A percentile compares a stretch with the other conserved stretches of the same genome.
phyloP scores from a whole-genome alignment of 35 echinoderm and acorn worm genomes.

The Hemicentrotus pulcherrimus region DNA sequence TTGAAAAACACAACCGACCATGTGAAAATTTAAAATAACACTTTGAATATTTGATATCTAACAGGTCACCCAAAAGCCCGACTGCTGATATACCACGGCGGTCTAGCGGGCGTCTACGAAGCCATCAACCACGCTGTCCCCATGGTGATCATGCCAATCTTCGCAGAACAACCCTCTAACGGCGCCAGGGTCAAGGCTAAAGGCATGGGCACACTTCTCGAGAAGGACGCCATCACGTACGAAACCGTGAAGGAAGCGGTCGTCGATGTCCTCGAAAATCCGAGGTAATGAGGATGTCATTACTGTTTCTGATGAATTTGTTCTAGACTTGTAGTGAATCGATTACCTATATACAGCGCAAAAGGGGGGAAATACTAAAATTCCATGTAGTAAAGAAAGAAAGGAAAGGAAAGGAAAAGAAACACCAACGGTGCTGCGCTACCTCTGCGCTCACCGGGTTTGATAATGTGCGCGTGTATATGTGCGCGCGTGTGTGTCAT shows the following conservation, averaged over 20 bases:
- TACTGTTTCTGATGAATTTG: not conserved
- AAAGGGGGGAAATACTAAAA: too few species aligned
- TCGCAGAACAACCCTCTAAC: conserved; percentile 53
- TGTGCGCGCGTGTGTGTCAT: too few species aligned
- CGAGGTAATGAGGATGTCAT: conserved; percentile 16
- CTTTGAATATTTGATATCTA: not conserved
- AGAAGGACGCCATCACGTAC: conserved; percentile 21
- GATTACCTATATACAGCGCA: too few species aligned
- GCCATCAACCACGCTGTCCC: conserved; percentile 45
- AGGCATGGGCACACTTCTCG: conserved; percentile 49
- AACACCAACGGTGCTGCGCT: too few species aligned
- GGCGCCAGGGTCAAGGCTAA: conserved; percentile 37
- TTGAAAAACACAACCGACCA: too few species aligned
- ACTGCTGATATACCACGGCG: conserved; percentile 57
- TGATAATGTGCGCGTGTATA: too few species aligned
- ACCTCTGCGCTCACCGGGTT: too few species aligned
- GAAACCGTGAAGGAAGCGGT: conserved; percentile 31
- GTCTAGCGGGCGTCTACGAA: conserved; percentile 51
- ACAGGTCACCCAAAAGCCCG: conserved; percentile 52
- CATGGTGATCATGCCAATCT: conserved; percentile 65
- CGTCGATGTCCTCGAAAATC: conserved; percentile 53
- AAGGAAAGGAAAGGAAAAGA: too few species aligned
- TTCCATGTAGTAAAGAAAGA: too few species aligned
- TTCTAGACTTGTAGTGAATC: not conserved
- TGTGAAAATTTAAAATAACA: not conserved